Evolutionary conservation across 2,888 invertebrate genomes (phyloP).

Genomic region (Ormia ochracea): DNA sequence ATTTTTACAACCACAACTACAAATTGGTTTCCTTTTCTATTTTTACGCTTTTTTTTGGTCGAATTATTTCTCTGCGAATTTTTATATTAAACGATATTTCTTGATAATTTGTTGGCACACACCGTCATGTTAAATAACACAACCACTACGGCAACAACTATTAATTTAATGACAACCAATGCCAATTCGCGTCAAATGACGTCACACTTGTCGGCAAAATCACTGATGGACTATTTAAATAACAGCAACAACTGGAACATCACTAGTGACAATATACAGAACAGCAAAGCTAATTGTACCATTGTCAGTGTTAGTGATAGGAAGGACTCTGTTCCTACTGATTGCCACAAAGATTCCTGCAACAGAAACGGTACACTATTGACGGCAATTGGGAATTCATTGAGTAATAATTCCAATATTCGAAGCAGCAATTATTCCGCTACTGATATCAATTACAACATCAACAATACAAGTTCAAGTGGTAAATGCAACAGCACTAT

Average conservation of each 20-base stretch:
- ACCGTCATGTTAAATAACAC: constrained; percentile 63
- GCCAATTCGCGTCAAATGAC: constrained; percentile 42
- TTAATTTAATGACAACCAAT: constrained; percentile 17
- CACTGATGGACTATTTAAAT: constrained; percentile 56
- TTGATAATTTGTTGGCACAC: constrained; percentile 27
- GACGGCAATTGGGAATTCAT: constrained; percentile 76
- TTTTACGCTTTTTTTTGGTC: constrained; percentile 4
- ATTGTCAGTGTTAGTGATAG: constrained; percentile 11
- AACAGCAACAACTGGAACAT: constrained; percentile 61
- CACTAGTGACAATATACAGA: neutral
- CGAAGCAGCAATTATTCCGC: constrained; percentile 7
- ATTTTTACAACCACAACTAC: constrained; percentile 22
- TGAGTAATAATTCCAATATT: constrained; percentile 71
- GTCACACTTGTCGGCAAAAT: constrained; percentile 28
- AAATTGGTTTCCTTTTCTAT: constrained; percentile 47
- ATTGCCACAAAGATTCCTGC: constrained; percentile 60
- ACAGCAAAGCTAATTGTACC: neutral
- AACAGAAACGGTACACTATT: constrained; percentile 73
- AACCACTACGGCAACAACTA: constrained; percentile 33
- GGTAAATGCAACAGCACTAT: constrained; percentile 13
- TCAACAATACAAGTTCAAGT: constrained; percentile 24
- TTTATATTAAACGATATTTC: constrained; percentile 3
- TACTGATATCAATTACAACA: constrained; percentile 62
- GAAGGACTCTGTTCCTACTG: neutral
- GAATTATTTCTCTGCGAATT: neutral